phyloP scores from a whole-genome alignment of 1,140 invertebrate genomes.

The Hetaerina americana region DNA sequence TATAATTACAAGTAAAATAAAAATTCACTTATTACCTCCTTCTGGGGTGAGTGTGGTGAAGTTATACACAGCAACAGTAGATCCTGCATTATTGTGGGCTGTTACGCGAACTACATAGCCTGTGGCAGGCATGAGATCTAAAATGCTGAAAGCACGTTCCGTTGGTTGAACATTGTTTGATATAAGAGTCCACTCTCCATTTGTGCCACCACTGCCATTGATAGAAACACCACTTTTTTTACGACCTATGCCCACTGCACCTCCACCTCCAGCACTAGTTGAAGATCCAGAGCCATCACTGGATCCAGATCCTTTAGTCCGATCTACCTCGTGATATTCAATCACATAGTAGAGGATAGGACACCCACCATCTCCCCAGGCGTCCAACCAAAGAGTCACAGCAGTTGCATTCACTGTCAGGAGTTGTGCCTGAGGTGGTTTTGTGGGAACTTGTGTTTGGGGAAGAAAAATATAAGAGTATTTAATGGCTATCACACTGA shows the following conservation, averaged over 20 bases:
- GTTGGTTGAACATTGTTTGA: constrained; percentile 61
- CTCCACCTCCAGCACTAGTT: neutral
- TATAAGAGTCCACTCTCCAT: constrained; percentile 48
- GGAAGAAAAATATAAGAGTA: no score
- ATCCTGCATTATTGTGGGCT: constrained; percentile 85
- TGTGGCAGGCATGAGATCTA: constrained; percentile 68
- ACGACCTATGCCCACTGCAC: neutral
- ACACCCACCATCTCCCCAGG: constrained; percentile 81
- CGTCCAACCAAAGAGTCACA: constrained; percentile 74
- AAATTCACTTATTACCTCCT: constrained; percentile 54
- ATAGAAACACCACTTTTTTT: neutral
- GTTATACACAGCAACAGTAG: constrained; percentile 73
- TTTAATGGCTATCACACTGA: no score
- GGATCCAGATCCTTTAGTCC: constrained; percentile 14
- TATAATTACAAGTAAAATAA: no score
- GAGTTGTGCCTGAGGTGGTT: constrained; percentile 69
- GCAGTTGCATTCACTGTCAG: constrained; percentile 78
- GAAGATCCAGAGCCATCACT: neutral
- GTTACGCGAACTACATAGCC: constrained; percentile 76
- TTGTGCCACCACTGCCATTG: neutral
- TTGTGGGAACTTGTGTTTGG: constrained; percentile 59
- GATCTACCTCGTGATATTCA: constrained; percentile 52
- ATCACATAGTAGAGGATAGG: constrained; percentile 77
- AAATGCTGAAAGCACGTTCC: constrained; percentile 62
- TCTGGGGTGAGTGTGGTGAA: constrained; percentile 64